A percentile compares a stretch with the other conserved stretches of the same genome.
Evolutionary conservation across 2,797 vertebrate genomes (phyloP).

Genomic region (Hippopotamyrus pictus): DNA sequence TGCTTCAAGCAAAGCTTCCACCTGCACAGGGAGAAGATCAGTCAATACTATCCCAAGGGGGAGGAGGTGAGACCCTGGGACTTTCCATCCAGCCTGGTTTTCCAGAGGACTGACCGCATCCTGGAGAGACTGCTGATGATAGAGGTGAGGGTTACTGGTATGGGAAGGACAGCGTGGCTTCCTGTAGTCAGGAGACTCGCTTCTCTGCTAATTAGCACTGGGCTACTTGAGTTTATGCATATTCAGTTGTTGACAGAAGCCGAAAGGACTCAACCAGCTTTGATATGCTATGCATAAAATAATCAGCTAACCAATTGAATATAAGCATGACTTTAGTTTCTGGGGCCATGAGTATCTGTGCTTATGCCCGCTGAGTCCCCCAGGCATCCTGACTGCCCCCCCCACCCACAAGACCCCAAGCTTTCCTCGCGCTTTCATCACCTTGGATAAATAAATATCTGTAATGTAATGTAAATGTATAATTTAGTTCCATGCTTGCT

Average conservation of each 20-base stretch:
- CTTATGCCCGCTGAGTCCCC: neutral
- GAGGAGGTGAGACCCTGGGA: slow-evolving; percentile 52
- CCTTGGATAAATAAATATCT: neutral
- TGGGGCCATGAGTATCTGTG: neutral
- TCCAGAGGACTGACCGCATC: slow-evolving; percentile 53
- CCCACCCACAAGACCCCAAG: neutral
- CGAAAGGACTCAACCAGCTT: neutral
- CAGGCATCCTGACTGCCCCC: neutral
- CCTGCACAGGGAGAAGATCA: slow-evolving; percentile 39
- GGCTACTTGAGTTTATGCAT: neutral
- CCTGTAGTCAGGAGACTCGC: neutral
- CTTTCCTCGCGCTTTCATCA: neutral
- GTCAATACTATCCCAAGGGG: slow-evolving; percentile 35
- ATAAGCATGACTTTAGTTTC: neutral
- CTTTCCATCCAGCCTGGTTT: slow-evolving; percentile 58
- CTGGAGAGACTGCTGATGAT: slow-evolving; percentile 56
- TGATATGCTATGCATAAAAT: neutral
- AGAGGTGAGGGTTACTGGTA: slow-evolving; percentile 39
- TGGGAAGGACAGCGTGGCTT: neutral
- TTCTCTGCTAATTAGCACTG: neutral
- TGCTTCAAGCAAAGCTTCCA: slow-evolving; percentile 62
- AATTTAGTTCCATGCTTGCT: neutral
- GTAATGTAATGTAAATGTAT: neutral
- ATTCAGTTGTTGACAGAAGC: neutral
- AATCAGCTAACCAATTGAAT: neutral